Evolutionary conservation across 2,888 invertebrate species (phyloP), one percentile per base, ranked within the genome.

Genomic region (Yponomeuta cagnagella): DNA sequence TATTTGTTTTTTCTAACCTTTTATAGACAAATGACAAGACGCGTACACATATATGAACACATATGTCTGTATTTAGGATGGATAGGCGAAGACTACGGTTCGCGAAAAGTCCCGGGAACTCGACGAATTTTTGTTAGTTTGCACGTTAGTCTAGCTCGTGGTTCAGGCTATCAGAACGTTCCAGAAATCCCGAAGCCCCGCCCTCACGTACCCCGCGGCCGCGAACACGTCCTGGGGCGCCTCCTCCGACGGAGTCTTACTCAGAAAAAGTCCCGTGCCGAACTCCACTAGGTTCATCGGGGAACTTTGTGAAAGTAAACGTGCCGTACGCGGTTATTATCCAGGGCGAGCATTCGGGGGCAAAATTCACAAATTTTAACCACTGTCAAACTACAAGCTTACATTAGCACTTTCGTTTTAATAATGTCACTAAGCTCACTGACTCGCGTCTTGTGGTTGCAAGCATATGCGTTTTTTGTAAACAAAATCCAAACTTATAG

Each of bases 201-300:
- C 52, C 52, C 68, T 30, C 93, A 93, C 93, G 93, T 94, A 93
- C 93, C 93, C 92, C 93, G 93, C 92, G 90, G 89, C 89, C 89
- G 89, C 93, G 92, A 90, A 93, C 93, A 87, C 94, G 93, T 92
- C 94, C 83, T 86, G 95, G 93, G 92, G 96, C 86, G 96, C 96
- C 93, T 97, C 97, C 93, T 97, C 97, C 88, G 97, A 97, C 85
- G 97, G 97, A 83, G 97, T 97, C 94, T 97, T 97, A 94, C 96
- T 96, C 90, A 95, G 94, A 94, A 98, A 97, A 89, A 98, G 94
- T 91, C 98, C 98, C 84, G 97, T 96, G 90, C 98, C 97, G 93
- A 98, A 97, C 94, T 98, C 98, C 91, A 98, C 98, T 94, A 98
- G 95, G 94, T 97, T 97, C 93, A 97, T 97, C 85, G 97, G 97